phyloP scores from a whole-genome alignment of 2,797 vertebrate genomes.

The Myiothlypis coronata region DNA sequence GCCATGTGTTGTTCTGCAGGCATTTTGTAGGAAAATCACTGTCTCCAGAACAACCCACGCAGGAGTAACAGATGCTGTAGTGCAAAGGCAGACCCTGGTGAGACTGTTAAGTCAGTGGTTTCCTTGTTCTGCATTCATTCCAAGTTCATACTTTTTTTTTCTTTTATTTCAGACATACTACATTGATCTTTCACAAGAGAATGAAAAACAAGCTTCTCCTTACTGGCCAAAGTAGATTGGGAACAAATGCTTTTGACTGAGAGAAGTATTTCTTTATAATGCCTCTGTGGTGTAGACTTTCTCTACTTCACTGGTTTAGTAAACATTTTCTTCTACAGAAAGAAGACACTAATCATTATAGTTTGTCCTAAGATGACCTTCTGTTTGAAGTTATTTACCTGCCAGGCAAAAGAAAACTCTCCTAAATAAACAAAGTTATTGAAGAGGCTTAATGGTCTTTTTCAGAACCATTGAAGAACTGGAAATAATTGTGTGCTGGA shows the following conservation, averaged over 20 bases:
- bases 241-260: background rate
- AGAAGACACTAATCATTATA: background rate
- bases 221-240: background rate
- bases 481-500: background rate
- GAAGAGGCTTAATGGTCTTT: background rate
- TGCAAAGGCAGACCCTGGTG: background rate
- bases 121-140: background rate
- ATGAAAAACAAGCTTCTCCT: background rate
- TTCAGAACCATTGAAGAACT: background rate
- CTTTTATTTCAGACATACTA: background rate
- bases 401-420: background rate
- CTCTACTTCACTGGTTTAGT: background rate
- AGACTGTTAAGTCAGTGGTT: background rate
- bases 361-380: background rate
- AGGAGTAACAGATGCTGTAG: background rate
- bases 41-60: background rate
- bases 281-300: background rate
- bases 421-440: background rate
- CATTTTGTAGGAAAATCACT: background rate
- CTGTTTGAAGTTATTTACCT: background rate
- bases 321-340: background rate
- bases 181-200: background rate
- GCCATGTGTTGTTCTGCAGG: accelerated
- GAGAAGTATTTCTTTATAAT: background rate
- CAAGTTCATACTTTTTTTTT: background rate